phyloP scores from a whole-genome alignment of 1,140 invertebrate genomes.

The Arion vulgaris region DNA sequence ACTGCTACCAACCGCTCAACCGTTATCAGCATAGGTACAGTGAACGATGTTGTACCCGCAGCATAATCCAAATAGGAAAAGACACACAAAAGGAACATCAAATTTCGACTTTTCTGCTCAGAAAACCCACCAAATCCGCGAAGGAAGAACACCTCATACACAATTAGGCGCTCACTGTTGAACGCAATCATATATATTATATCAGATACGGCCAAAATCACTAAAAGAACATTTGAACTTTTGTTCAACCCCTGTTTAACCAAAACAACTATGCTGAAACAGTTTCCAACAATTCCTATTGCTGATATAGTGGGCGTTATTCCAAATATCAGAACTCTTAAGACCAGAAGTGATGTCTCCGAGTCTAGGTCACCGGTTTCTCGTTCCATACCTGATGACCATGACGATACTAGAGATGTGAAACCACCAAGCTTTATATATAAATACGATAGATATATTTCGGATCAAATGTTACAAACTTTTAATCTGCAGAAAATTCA shows the following conservation, averaged over 20 bases:
- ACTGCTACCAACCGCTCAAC: not conserved
- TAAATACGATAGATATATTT: too few species aligned
- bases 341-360: not conserved
- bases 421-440: too few species aligned
- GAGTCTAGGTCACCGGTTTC: too few species aligned
- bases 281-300: not conserved
- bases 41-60: not conserved
- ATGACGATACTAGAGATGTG: too few species aligned
- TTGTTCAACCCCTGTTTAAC: not conserved
- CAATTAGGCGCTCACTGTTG: not conserved
- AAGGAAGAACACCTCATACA: not conserved
- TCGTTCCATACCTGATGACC: too few species aligned
- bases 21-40: not conserved
- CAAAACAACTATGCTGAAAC: not conserved
- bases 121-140: conserved; percentile 4
- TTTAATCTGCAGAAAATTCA: too few species aligned
- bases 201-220: not conserved
- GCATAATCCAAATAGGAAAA: not conserved
- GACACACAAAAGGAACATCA: not conserved
- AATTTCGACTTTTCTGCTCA: not conserved
- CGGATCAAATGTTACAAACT: too few species aligned
- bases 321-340: not conserved
- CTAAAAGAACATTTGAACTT: not conserved
- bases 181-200: not conserved
- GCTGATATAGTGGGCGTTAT: not conserved